These are phyloP conservation scores for Cecidostiba fungosa DNA, from an alignment of 2,888 invertebrate genomes.

Conservation along the genomic window DNA sequence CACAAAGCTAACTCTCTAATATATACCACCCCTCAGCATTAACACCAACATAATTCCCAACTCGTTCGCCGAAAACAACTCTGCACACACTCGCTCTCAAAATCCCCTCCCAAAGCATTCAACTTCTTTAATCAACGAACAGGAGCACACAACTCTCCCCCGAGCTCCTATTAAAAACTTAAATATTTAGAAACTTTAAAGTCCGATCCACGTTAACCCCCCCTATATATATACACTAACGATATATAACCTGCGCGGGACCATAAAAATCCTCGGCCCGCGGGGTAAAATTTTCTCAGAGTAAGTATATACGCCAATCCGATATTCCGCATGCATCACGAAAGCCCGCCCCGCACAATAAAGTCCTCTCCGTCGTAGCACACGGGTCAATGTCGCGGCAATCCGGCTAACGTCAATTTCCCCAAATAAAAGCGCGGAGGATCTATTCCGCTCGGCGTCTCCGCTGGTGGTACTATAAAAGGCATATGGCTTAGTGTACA, in stretches of 20 bases:
- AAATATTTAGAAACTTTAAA: slow-evolving; percentile 23
- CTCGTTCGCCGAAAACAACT: neutral
- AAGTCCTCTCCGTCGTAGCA: neutral
- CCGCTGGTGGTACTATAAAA: neutral
- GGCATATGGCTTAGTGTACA: neutral
- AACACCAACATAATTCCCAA: neutral
- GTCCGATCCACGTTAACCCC: neutral
- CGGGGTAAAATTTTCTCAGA: neutral
- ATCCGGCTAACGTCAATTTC: slow-evolving; percentile 24
- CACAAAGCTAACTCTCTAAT: neutral
- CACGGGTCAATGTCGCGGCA: slow-evolving; percentile 24
- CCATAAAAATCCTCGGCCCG: slow-evolving; percentile 5
- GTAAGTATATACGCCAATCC: neutral
- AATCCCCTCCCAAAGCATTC: slow-evolving; percentile 16
- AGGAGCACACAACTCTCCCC: neutral
- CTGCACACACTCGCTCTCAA: neutral
- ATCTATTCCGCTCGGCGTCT: neutral
- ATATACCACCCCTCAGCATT: neutral
- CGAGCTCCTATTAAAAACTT: slow-evolving; percentile 17
- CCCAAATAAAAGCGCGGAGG: neutral
- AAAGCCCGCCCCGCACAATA: neutral
- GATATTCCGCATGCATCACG: neutral
- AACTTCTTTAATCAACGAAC: slow-evolving; percentile 54
- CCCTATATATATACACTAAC: no score
- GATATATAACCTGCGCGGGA: neutral